Evolutionary conservation across 2,888 invertebrate species (phyloP).

Genomic region (Therioaphis trifolii): DNA sequence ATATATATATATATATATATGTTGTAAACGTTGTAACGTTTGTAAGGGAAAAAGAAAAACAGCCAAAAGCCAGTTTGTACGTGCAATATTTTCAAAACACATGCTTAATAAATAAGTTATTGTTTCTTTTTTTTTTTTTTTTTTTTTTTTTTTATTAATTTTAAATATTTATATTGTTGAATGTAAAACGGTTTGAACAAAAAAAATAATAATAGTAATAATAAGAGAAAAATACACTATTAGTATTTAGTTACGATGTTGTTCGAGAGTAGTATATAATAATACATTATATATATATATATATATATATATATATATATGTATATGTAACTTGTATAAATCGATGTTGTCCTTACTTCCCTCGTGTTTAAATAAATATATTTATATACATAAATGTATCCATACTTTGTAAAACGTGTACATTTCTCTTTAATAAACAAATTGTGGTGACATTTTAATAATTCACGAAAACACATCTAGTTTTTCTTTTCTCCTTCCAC

Average conservation of each 20-base stretch:
- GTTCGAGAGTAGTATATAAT: conserved; percentile 40
- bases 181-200: conserved; percentile 42
- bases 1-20: too few species aligned
- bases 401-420: conserved; percentile 48
- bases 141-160: conserved; percentile 45
- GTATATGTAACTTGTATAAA: conserved; percentile 22
- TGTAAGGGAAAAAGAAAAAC: background rate
- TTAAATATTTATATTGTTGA: conserved; percentile 63
- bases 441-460: conserved; percentile 51
- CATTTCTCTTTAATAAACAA: conserved; percentile 53
- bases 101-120: conserved; percentile 39
- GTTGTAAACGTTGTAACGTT: too few species aligned
- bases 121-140: conserved; percentile 53
- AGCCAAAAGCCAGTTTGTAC: conserved; percentile 47
- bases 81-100: conserved; percentile 57
- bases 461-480: too few species aligned
- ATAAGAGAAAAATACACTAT: conserved; percentile 41
- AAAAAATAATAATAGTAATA: conserved; percentile 23
- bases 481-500: too few species aligned
- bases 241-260: conserved; percentile 49
- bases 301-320: background rate
- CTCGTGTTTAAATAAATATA: conserved; percentile 35
- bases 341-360: conserved; percentile 46
- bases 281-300: background rate
- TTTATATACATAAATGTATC: background rate